Evolutionary conservation across 1,140 invertebrate genomes (phyloP), one percentile per base, ranked within the genome.

Genomic region (Riptortus pedestris): DNA sequence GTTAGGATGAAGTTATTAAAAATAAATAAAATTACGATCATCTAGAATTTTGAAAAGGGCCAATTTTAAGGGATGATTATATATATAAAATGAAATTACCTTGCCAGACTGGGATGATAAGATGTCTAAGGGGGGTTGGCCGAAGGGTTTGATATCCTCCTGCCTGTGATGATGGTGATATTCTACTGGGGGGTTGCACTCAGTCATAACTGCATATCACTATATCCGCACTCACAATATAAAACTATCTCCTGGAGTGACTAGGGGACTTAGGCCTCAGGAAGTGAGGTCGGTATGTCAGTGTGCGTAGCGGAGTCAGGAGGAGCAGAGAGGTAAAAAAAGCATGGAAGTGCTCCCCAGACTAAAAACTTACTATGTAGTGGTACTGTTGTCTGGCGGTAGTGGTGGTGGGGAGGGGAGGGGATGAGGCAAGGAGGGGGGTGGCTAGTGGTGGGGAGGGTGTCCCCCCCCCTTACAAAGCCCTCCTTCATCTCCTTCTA

Each of bases 81-180:
- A n/a, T n/a, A n/a, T n/a, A 38, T 38, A 26, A 2, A 55, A 24
- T 18, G 22, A 12, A 20, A 3, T 55, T 55, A 55, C 51, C 51
- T 55, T 55, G 22, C 51, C 51, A 24, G 51, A 18, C 26, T 55
- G 51, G 3, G 51, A 55, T 7, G 51, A 24, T 4, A 55, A 24
- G 2, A 55, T 55, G 24, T 55, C 51, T 55, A 55, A 14, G 18
- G 20, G 51, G 3, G 20, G 51, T 24, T 55, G 51, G 11, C 51
- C 51, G n/a, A 55, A 55, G 24, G 51, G 51, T 18, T 55, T 55
- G 51, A 55, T 24, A 55, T 55, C 51, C 12, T 55, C 51, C n/a
- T 55, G 51, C 24, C 51, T 55, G n/a, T 55, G 51, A 18, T 55
- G 51, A 55, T 55, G 51, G 24, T 55, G 51, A 26, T 55, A 55